Conservation (phyloP, 2,113 vertebrate genomes). For the Gnathonemus echidnorhynchus region DNA sequence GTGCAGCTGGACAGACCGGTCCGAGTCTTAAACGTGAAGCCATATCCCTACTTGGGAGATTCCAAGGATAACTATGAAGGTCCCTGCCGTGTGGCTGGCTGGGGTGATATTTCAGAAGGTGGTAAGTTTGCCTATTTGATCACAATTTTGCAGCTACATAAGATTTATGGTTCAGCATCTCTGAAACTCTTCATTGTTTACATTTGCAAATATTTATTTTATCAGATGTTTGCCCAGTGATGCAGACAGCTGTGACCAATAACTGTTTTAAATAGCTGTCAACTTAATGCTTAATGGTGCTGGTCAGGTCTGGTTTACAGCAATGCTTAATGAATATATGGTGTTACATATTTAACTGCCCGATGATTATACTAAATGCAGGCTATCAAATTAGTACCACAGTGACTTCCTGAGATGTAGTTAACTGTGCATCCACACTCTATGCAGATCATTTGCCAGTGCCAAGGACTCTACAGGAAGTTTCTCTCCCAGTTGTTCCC, state of each 20-base stretch:
- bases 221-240: not conserved
- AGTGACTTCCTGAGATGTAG: too few species aligned
- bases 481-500: not conserved
- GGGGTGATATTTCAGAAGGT: not conserved
- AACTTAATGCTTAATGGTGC: too few species aligned
- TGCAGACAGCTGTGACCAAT: not conserved
- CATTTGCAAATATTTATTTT: not conserved
- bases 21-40: not conserved
- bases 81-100: not conserved
- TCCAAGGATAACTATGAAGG: not conserved
- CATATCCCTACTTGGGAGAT: not conserved
- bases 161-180: not conserved
- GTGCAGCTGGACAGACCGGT: not conserved
- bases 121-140: not conserved
- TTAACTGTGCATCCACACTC: not conserved
- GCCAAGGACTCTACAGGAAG: not conserved
- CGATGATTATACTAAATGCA: too few species aligned
- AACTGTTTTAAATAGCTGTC: too few species aligned
- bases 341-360: too few species aligned
- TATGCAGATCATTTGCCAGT: not conserved
- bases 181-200: not conserved
- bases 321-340: too few species aligned
- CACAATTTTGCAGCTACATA: not conserved
- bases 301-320: too few species aligned
- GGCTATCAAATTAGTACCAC: too few species aligned